phyloP scores from a whole-genome alignment of 2,888 invertebrate species.

The Agriopis leucophaearia region DNA sequence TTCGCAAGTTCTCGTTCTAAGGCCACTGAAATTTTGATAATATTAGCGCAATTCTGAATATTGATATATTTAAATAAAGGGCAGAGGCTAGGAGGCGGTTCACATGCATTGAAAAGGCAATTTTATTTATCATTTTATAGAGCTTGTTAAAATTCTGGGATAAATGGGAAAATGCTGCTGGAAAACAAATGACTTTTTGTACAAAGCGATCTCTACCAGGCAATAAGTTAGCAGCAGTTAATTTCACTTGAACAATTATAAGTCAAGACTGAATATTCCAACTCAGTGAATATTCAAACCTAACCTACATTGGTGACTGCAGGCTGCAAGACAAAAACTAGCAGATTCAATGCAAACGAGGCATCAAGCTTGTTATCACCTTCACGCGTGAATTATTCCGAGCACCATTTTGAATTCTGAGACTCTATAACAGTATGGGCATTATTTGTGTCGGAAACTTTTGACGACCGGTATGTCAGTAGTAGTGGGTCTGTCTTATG shows the following conservation, averaged over 20 bases:
- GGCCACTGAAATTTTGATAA: too few species aligned
- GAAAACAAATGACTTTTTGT: too few species aligned
- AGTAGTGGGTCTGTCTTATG: too few species aligned
- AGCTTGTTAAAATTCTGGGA: too few species aligned
- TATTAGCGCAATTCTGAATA: too few species aligned
- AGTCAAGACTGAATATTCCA: slow-evolving; percentile 3
- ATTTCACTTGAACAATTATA: not conserved
- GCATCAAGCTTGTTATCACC: slow-evolving; percentile 19
- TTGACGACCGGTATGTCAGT: too few species aligned
- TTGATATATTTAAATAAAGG: too few species aligned
- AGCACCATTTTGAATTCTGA: slow-evolving; percentile 17
- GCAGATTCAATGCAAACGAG: slow-evolving; percentile 16
- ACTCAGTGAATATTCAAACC: not conserved
- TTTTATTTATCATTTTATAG: too few species aligned
- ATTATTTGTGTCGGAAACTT: not conserved
- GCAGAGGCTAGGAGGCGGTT: too few species aligned
- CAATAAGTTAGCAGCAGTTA: not conserved
- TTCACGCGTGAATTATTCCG: slow-evolving; percentile 23
- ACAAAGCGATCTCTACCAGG: not conserved
- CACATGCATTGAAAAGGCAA: too few species aligned
- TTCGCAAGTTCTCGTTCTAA: too few species aligned
- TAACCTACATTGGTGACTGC: not conserved
- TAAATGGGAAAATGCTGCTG: too few species aligned
- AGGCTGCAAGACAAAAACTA: slow-evolving; percentile 8
- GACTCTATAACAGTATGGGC: slow-evolving; percentile 3